Evolutionary conservation across 2,888 invertebrate genomes (phyloP).

Genomic region (Platycnemis pennipes): DNA sequence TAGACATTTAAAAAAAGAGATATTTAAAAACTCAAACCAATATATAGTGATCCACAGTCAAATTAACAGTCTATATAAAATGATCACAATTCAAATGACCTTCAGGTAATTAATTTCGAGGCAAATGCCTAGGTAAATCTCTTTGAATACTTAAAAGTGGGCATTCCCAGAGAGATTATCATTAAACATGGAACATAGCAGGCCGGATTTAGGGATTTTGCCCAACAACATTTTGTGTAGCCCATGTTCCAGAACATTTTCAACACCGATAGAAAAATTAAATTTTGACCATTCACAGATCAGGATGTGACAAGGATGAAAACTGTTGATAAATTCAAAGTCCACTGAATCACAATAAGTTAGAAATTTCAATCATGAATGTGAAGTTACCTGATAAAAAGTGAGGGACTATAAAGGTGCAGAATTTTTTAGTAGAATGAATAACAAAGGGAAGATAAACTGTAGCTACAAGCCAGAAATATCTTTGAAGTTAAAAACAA

Average conservation of each 20-base stretch:
- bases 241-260: conserved; percentile 51
- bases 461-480: background rate
- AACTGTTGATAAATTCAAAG: background rate
- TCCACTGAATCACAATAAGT: background rate
- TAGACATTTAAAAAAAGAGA: background rate
- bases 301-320: background rate
- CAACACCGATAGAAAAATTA: background rate
- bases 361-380: background rate
- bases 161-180: conserved; percentile 45
- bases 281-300: background rate
- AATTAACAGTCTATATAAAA: background rate
- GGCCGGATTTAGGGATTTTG: conserved; percentile 66
- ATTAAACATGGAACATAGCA: conserved; percentile 60
- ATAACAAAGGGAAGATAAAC: background rate
- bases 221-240: background rate
- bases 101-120: background rate
- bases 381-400: background rate
- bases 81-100: background rate
- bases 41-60: too few relatives aligned
- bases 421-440: background rate
- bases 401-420: background rate
- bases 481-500: background rate
- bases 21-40: too few relatives aligned
- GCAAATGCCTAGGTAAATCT: background rate
- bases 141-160: background rate